Evolutionary conservation across 2,113 vertebrate genomes (phyloP).

Genomic region (Grallaria varia): DNA sequence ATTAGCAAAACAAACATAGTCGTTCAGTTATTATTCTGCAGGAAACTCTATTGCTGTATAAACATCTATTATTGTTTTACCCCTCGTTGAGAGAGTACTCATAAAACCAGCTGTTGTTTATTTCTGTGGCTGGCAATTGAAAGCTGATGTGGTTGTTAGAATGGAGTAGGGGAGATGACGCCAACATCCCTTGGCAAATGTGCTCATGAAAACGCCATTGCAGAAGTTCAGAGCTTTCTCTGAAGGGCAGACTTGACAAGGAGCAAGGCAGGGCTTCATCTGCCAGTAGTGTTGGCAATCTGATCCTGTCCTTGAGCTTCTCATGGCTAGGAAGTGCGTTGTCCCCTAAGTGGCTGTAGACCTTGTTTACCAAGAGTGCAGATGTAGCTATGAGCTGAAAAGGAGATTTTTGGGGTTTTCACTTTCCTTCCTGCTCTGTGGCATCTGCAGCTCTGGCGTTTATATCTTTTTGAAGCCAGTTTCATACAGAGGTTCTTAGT

Average conservation of each 20-base stretch:
- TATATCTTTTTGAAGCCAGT: background rate
- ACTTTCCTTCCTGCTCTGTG: background rate
- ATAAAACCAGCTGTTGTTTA: background rate
- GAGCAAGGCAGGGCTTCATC: background rate
- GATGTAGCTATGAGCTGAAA: background rate
- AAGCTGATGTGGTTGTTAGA: background rate
- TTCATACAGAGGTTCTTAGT: background rate
- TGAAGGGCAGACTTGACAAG: background rate
- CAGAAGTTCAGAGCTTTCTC: background rate
- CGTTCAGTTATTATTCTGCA: background rate
- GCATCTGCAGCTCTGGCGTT: background rate
- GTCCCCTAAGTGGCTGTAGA: background rate
- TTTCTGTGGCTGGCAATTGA: background rate
- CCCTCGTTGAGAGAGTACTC: background rate
- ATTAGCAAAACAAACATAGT: conserved; percentile 18
- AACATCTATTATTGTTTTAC: background rate
- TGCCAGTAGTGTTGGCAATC: background rate
- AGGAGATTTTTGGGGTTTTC: background rate
- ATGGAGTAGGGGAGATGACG: background rate
- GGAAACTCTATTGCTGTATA: background rate
- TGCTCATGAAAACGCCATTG: background rate
- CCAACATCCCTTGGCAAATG: background rate
- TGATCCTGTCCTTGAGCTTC: background rate
- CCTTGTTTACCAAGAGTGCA: background rate
- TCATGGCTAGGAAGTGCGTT: background rate